Evolutionary conservation across 2,797 vertebrate species (phyloP).

Genomic region (Sparus aurata): DNA sequence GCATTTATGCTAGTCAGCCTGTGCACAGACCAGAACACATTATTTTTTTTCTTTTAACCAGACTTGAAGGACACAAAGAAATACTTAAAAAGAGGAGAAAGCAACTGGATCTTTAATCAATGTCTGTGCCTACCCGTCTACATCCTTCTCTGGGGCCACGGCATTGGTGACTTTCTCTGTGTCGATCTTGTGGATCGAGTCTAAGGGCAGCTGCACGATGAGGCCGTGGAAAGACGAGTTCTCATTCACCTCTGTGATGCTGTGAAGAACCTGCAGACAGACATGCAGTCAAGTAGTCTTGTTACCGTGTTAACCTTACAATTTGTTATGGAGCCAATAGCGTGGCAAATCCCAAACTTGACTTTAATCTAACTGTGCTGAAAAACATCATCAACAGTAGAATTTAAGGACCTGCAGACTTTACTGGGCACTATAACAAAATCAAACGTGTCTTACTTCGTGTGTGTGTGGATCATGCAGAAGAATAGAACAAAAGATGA

Average conservation of each 20-base stretch:
- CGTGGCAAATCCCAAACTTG: not conserved
- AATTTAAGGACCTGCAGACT: not conserved
- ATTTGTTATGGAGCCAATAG: not conserved
- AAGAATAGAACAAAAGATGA: not conserved
- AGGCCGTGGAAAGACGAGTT: constrained; percentile 93
- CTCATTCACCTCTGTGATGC: constrained; percentile 92
- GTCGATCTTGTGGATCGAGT: constrained; percentile 91
- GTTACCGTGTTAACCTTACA: not conserved
- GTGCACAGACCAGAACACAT: constrained; percentile 6
- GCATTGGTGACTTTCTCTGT: constrained; percentile 94
- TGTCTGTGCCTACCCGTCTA: constrained; percentile 91
- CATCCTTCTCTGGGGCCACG: constrained; percentile 94
- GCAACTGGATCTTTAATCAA: not conserved
- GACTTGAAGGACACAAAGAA: not conserved
- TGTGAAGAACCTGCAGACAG: constrained; percentile 88
- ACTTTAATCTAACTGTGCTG: not conserved
- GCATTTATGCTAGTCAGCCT: constrained; percentile 96
- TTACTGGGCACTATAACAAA: not conserved
- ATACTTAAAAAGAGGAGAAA: not conserved
- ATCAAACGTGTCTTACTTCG: not conserved
- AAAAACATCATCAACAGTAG: not conserved
- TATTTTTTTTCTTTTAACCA: not conserved
- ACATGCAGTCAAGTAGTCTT: not conserved
- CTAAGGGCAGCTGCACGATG: constrained; percentile 96
- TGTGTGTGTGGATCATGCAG: not conserved